Conservation (phyloP, 2,797 vertebrate species). For the Heteromormyrus szaboi region DNA sequence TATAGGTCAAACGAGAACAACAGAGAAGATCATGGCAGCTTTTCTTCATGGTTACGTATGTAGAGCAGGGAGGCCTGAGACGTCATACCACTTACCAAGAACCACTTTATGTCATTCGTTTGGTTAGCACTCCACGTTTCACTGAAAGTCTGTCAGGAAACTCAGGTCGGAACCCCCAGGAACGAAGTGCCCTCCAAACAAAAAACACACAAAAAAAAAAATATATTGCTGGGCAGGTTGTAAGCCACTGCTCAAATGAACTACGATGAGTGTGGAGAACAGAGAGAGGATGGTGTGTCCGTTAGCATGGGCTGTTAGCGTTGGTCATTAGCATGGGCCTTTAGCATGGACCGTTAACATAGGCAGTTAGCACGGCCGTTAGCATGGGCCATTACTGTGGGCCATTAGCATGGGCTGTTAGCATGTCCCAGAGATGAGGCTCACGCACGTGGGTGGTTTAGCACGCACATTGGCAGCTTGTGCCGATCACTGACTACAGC, state of each 20-base stretch:
- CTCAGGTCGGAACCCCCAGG: neutral
- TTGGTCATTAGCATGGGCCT: neutral
- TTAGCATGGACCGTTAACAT: neutral
- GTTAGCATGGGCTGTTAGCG: neutral
- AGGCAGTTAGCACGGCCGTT: neutral
- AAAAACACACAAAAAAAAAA: neutral
- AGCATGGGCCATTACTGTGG: neutral
- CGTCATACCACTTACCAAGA: neutral
- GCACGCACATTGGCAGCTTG: neutral
- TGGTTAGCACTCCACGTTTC: neutral
- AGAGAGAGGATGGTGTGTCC: neutral
- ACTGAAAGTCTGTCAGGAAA: neutral
- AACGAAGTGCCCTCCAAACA: neutral
- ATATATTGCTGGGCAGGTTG: neutral
- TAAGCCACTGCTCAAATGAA: neutral
- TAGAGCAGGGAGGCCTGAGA: neutral
- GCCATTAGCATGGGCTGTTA: neutral
- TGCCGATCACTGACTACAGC: neutral
- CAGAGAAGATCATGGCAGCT: slow-evolving; percentile 17
- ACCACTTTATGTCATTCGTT: neutral
- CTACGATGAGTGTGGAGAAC: neutral
- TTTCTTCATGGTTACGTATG: slow-evolving; percentile 5
- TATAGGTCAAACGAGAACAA: neutral
- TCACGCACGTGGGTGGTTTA: neutral
- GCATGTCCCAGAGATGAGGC: neutral